A percentile compares a stretch with the other conserved stretches of the same genome.
phyloP scores from a whole-genome alignment of 2,888 invertebrate genomes.

The Machimus atricapillus region DNA sequence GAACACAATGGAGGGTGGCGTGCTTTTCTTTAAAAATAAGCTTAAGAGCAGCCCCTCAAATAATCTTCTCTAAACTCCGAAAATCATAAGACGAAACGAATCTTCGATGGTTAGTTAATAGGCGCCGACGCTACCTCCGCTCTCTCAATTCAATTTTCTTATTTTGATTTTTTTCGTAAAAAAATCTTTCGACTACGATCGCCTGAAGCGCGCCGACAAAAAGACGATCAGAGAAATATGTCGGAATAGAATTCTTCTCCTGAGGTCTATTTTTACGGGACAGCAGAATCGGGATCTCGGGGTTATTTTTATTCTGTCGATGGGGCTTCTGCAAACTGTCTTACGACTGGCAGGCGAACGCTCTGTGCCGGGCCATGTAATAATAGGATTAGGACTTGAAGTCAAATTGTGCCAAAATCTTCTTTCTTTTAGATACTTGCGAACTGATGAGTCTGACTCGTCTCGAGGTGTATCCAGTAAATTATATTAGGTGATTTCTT shows the following conservation, averaged over 20 bases:
- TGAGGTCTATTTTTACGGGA: slow-evolving; percentile 2
- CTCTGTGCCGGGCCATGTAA: not conserved
- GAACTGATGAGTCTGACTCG: not conserved
- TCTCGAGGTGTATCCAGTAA: not conserved
- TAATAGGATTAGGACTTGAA: not conserved
- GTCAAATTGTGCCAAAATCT: not conserved
- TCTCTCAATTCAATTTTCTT: not conserved
- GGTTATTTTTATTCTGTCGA: slow-evolving; percentile 36
- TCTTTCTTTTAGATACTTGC: not conserved
- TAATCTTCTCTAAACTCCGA: not conserved
- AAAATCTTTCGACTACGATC: not conserved
- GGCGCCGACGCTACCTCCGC: not conserved
- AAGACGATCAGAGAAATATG: not conserved
- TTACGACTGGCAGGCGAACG: not conserved
- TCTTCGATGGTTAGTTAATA: not conserved
- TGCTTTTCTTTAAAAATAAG: not conserved
- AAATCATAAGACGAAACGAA: not conserved
- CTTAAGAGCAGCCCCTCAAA: not conserved
- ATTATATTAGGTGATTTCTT: not conserved
- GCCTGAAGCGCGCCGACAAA: not conserved
- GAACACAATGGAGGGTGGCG: slow-evolving; percentile 14
- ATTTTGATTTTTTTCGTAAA: not conserved
- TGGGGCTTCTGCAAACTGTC: not conserved
- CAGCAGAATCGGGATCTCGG: not conserved
- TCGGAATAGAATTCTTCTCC: slow-evolving; percentile 3